Conservation (phyloP, 2,797 vertebrate genomes). For the Channa striata region DNA sequence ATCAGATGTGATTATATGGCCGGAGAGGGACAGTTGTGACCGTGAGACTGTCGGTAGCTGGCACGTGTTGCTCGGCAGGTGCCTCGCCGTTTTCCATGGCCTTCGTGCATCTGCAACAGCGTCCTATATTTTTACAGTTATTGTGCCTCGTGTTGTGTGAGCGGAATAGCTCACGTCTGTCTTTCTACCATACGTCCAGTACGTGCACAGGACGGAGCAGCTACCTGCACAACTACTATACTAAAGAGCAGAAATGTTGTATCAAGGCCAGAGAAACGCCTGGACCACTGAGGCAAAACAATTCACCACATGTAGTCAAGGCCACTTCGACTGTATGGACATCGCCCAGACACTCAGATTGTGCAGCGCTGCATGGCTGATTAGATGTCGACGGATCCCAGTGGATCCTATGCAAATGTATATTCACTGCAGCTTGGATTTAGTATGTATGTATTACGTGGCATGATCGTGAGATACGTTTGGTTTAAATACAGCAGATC, state of each 20-base stretch:
- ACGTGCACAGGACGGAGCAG: slow-evolving; percentile 25
- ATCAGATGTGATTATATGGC: slow-evolving; percentile 25
- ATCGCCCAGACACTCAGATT: slow-evolving; percentile 40
- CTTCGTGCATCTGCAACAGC: slow-evolving; percentile 34
- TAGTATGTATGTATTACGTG: no score
- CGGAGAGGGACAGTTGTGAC: slow-evolving; percentile 26
- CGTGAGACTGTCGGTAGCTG: not conserved
- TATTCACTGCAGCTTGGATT: slow-evolving; percentile 1
- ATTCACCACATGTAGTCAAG: slow-evolving; percentile 49
- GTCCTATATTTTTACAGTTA: slow-evolving; percentile 51
- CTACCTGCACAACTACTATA: slow-evolving; percentile 27
- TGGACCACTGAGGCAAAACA: slow-evolving; percentile 51
- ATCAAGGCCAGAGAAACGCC: slow-evolving; percentile 59
- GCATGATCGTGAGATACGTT: not conserved
- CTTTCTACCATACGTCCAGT: slow-evolving; percentile 29
- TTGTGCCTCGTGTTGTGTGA: slow-evolving; percentile 40
- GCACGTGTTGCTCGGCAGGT: slow-evolving; percentile 16
- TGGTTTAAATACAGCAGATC: not conserved
- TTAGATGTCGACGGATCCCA: slow-evolving; percentile 49
- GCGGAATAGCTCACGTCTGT: slow-evolving; percentile 40
- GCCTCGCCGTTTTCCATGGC: slow-evolving; percentile 40
- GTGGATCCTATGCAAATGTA: slow-evolving; percentile 21
- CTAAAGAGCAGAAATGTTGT: slow-evolving; percentile 54
- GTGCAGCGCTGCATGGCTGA: slow-evolving; percentile 27
- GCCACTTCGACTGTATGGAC: slow-evolving; percentile 31